phyloP scores from a whole-genome alignment of 2,888 invertebrate genomes.

The Cybosia mesomella region DNA sequence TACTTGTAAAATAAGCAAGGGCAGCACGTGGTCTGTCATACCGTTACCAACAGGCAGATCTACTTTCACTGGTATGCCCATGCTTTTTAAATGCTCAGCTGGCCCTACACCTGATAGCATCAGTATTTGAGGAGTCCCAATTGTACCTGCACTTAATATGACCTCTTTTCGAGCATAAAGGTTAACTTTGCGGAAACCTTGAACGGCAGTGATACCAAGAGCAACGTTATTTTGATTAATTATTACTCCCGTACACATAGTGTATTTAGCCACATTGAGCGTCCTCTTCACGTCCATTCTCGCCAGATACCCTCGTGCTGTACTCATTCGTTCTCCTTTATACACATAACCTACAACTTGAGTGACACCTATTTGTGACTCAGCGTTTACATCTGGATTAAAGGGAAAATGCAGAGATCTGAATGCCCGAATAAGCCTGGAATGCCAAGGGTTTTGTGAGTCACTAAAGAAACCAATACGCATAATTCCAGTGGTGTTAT shows the following conservation, averaged over 20 bases:
- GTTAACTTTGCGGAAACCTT: no score
- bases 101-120: conserved; percentile 74
- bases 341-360: conserved; percentile 62
- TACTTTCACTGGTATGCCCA: conserved; percentile 56
- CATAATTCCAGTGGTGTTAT: conserved; percentile 68
- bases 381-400: conserved; percentile 68
- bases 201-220: no score
- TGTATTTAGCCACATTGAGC: no score
- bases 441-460: no score
- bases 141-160: conserved; percentile 70
- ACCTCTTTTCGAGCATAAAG: no score
- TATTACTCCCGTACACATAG: no score
- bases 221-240: no score
- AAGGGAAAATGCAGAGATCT: conserved; percentile 56
- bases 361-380: conserved; percentile 68
- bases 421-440: conserved; percentile 57
- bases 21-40: conserved; percentile 66
- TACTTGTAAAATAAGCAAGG: conserved; percentile 57
- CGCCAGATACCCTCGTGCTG: no score
- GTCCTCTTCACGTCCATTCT: no score
- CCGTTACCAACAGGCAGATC: conserved; percentile 68
- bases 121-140: conserved; percentile 70
- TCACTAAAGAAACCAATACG: no score
- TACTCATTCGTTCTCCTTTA: no score
- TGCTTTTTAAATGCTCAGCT: conserved; percentile 55